Evolutionary conservation across 1,140 invertebrate species (phyloP), one percentile per base, ranked within the genome.

Genomic region (Drosophila tropicalis): DNA sequence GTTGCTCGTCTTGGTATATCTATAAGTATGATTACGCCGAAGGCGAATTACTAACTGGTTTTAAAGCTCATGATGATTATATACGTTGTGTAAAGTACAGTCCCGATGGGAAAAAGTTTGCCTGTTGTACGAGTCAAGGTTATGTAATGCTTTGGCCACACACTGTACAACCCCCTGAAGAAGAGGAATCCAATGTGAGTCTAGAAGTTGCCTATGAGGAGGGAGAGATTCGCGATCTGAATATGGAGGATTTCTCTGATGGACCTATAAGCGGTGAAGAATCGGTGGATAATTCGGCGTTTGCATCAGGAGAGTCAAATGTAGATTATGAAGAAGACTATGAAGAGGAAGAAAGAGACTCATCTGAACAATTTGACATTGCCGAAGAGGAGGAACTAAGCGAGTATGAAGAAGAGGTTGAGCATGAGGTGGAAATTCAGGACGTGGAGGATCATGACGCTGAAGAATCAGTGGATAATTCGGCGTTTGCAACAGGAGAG

Each of bases 51-150:
- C 3, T 67, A 97, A 99, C 94, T 98, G 96, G n/a, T 2, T 99
- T 98, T 91, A 98, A 98, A 92, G 98, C 98, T 17, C 98, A 99
- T 92, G 98, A 99, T 93, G 97, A 97, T 2, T 97, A 97, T 2
- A 95, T 99, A 6, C 98, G 98, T 90, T 97, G 96, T 91, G 96
- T 99, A 44, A 94, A 96, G 72, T 99, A 98, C 93, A 97, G 96
- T 44, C 96, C 97, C 0, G 96, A 97, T 91, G 98, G 98, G 36
- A 98, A 99, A 92, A 92, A 99, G 55, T 99, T 98, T 92, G 98
- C 98, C 10, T 98, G 97, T 72, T 97, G 98, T 1, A 98, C 97
- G 29, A 97, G 98, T 93, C 98, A 98, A 92, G 98, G 98, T 47
- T 99, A 98, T 3, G 94, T 99, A 47, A 94, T 98, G 77, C 93